Conservation (phyloP, 2,888 invertebrate genomes). For the Bombyx huttoni region DNA sequence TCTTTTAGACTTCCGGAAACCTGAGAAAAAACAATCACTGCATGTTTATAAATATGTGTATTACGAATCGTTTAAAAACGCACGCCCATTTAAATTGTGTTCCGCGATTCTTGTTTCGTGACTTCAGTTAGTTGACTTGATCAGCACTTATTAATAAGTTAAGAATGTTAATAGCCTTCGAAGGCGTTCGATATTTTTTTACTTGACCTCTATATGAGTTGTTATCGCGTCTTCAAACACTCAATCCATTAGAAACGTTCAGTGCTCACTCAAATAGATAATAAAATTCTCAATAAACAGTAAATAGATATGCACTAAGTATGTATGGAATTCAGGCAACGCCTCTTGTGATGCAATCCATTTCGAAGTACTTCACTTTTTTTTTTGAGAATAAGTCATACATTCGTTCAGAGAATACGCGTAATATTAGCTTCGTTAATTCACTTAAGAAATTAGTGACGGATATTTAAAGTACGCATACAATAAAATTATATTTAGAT, state of each 20-base stretch:
- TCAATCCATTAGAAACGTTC: conserved; percentile 26
- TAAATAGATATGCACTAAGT: conserved; percentile 21
- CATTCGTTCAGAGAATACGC: background rate
- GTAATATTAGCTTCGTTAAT: too few relatives aligned
- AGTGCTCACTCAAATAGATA: conserved; percentile 27
- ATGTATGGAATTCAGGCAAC: conserved; percentile 29
- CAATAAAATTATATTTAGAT: conserved; percentile 17
- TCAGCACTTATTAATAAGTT: conserved; percentile 34
- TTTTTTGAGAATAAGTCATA: background rate
- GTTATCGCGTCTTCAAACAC: conserved; percentile 29
- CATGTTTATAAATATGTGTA: background rate
- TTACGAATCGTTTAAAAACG: conserved; percentile 6
- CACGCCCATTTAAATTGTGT: conserved; percentile 21
- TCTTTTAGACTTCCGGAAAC: background rate
- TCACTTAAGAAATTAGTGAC: background rate
- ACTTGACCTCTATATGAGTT: conserved; percentile 32
- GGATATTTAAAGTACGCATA: conserved; percentile 8
- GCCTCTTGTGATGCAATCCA: conserved; percentile 30
- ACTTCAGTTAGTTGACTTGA: conserved; percentile 20
- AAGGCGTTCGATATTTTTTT: conserved; percentile 33
- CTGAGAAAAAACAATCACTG: background rate
- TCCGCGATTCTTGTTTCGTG: conserved; percentile 30
- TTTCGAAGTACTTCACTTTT: background rate
- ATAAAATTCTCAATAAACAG: conserved; percentile 39
- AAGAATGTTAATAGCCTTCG: conserved; percentile 41